A percentile compares a stretch with the other conserved stretches of the same genome.
Conservation (phyloP, 2,797 vertebrate species). For the Pseudopleuronectes americanus region DNA sequence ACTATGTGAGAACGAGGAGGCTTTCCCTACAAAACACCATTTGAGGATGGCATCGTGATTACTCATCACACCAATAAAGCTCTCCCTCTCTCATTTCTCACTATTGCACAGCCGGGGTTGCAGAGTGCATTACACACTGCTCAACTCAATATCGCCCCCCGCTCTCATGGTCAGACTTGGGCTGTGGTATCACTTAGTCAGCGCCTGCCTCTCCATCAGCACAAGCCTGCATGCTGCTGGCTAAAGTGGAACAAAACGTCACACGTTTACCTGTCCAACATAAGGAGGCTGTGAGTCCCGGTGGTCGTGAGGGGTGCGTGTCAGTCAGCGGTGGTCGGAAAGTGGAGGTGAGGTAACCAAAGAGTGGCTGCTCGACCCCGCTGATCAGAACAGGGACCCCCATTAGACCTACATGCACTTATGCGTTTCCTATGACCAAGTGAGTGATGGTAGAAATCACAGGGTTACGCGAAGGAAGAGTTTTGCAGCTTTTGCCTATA, state of each 20-base stretch:
- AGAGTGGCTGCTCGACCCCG: constrained; percentile 77
- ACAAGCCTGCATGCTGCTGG: constrained; percentile 62
- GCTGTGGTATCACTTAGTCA: constrained; percentile 64
- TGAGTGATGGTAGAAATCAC: constrained; percentile 84
- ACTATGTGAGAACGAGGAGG: constrained; percentile 41
- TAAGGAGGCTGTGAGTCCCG: constrained; percentile 76
- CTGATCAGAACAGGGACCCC: constrained; percentile 81
- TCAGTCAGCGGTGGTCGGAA: constrained; percentile 78
- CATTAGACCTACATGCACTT: constrained; percentile 79
- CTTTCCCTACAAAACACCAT: constrained; percentile 68
- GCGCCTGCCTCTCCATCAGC: constrained; percentile 80
- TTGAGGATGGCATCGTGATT: constrained; percentile 68
- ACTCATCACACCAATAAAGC: constrained; percentile 71
- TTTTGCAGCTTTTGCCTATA: constrained; percentile 19
- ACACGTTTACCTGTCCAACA: constrained; percentile 88
- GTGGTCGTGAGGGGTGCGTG: constrained; percentile 78
- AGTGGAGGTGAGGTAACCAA: constrained; percentile 74
- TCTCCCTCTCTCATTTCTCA: constrained; percentile 33
- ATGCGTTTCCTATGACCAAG: constrained; percentile 81
- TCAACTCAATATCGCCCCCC: constrained; percentile 76
- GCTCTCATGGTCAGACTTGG: constrained; percentile 37
- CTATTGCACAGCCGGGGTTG: constrained; percentile 72
- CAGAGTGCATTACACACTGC: constrained; percentile 62
- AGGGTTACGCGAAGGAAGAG: constrained; percentile 66
- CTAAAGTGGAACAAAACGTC: constrained; percentile 82